Percentiles rank a stretch among this genome's conserved stretches.
Evolutionary conservation across 2,888 invertebrate genomes (phyloP).

Genomic region (Eutolmus rufibarbis): DNA sequence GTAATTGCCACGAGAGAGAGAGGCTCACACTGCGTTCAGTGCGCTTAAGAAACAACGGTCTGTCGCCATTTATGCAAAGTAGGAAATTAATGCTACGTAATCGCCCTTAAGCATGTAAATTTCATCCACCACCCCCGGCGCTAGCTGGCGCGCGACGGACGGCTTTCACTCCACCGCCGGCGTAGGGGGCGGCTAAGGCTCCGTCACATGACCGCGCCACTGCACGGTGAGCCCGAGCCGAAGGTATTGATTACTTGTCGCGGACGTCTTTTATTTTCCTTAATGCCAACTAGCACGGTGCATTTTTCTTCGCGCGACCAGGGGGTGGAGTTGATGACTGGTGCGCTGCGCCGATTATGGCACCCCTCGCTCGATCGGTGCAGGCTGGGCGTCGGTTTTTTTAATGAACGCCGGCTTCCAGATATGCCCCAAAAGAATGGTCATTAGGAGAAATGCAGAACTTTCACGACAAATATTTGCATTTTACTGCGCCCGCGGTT

Average conservation of each 20-base stretch:
- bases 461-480: background rate
- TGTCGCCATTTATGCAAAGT: constrained; percentile 24
- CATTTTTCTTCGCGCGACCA: background rate
- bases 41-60: background rate
- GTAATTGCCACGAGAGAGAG: background rate
- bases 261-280: background rate
- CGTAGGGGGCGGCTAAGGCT: background rate
- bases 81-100: constrained; percentile 11
- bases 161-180: background rate
- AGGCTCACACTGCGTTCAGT: background rate
- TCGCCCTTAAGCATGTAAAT: constrained; percentile 9
- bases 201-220: background rate
- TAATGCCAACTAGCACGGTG: background rate
- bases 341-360: background rate
- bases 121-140: background rate
- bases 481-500: background rate
- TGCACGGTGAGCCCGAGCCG: background rate
- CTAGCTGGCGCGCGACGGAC: background rate
- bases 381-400: background rate
- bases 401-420: background rate
- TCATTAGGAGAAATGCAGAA: background rate
- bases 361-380: background rate
- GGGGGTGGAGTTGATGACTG: background rate
- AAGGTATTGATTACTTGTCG: constrained; percentile 14
- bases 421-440: background rate